Evolutionary conservation across 2,888 invertebrate species (phyloP).

Genomic region (Celastrina argiolus): DNA sequence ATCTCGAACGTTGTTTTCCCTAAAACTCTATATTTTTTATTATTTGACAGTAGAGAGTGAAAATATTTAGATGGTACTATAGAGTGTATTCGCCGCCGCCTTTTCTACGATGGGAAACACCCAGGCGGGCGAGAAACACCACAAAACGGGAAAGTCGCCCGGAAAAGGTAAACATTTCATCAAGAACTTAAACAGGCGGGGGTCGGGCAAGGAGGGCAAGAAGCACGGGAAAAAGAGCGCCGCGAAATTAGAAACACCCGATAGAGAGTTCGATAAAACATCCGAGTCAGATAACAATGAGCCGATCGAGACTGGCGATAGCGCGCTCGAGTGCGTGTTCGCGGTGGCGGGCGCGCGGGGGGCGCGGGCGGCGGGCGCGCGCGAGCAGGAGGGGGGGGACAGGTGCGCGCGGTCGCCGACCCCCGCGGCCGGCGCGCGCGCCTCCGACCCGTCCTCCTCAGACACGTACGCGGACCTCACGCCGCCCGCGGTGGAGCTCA

Average conservation of each 20-base stretch:
- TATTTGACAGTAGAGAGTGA: background rate
- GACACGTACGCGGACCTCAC: conserved; percentile 87
- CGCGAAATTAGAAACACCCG: conserved; percentile 55
- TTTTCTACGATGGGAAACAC: conserved; percentile 71
- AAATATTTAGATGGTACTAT: background rate
- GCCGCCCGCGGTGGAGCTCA: conserved; percentile 80
- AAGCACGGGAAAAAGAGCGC: conserved; percentile 66
- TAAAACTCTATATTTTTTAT: background rate
- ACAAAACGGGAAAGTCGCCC: conserved; percentile 75
- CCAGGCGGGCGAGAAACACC: conserved; percentile 71
- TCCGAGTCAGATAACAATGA: conserved; percentile 72
- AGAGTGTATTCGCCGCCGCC: background rate
- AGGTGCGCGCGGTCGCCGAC: conserved; percentile 65
- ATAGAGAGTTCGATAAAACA: conserved; percentile 66
- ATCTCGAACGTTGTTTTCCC: background rate
- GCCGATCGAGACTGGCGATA: conserved; percentile 65
- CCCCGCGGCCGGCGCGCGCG: conserved; percentile 57
- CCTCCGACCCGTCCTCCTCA: conserved; percentile 80
- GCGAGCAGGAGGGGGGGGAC: conserved; percentile 63
- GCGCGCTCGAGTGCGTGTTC: conserved; percentile 68
- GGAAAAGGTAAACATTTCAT: conserved; percentile 77
- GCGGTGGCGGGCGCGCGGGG: conserved; percentile 41
- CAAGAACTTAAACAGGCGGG: conserved; percentile 68
- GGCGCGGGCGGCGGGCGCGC: conserved; percentile 63
- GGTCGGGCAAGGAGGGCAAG: conserved; percentile 61